These are phyloP conservation scores for Melolontha melolontha DNA, from an alignment of 2,888 invertebrate genomes.

Conservation along the genomic window DNA sequence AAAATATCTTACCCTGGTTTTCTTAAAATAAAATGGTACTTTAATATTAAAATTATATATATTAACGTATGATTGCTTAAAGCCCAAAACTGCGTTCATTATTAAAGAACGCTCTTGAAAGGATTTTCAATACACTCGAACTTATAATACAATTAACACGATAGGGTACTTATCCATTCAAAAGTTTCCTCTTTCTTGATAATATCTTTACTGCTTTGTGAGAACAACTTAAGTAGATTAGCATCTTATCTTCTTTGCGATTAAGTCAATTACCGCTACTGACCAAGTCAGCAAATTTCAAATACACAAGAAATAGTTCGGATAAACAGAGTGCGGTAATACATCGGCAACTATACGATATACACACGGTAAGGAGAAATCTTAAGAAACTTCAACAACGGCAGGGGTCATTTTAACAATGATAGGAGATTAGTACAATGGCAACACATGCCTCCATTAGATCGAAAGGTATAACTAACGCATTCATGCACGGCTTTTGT, in stretches of 20 bases:
- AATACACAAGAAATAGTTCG: neutral
- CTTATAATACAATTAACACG: too few species aligned
- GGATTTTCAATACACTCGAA: too few species aligned
- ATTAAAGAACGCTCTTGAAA: too few species aligned
- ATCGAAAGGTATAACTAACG: constrained; percentile 51
- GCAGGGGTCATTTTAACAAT: constrained; percentile 44
- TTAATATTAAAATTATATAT: too few species aligned
- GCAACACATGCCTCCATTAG: constrained; percentile 53
- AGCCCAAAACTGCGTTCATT: too few species aligned
- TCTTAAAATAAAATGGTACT: too few species aligned
- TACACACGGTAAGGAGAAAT: constrained; percentile 9
- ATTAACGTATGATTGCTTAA: too few species aligned
- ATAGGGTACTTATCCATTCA: too few species aligned
- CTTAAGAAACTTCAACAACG: constrained; percentile 27
- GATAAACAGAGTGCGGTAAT: constrained; percentile 25
- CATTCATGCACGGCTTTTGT: constrained; percentile 50
- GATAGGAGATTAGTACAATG: constrained; percentile 50
- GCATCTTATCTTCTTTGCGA: constrained; percentile 31
- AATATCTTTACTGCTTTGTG: too few species aligned
- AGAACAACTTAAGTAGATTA: constrained; percentile 36
- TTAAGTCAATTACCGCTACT: constrained; percentile 12
- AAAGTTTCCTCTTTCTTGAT: too few species aligned
- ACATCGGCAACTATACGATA: too few species aligned
- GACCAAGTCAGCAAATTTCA: constrained; percentile 3
- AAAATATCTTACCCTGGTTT: too few species aligned